Percentiles rank a stretch among this genome's conserved stretches.
Conservation (phyloP, 2,113 vertebrate species). For the Turnix velox region DNA sequence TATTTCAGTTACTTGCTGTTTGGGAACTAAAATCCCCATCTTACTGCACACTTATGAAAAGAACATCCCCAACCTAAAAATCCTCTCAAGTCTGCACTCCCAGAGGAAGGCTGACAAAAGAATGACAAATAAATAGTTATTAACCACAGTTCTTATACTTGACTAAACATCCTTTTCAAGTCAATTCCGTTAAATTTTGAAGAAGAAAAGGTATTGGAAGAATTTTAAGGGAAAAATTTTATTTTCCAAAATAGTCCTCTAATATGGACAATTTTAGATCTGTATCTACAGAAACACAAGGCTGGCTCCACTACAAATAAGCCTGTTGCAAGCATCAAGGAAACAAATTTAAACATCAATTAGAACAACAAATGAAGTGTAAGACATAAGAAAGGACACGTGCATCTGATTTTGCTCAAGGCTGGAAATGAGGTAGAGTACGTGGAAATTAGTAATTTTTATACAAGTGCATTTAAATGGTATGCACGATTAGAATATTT, state of each 20-base stretch:
- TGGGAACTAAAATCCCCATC: neutral
- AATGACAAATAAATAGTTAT: neutral
- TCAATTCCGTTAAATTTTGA: accelerated
- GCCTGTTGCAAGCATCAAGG: neutral
- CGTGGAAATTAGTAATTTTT: neutral
- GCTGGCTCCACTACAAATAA: neutral
- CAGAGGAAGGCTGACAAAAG: neutral
- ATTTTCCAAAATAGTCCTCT: neutral
- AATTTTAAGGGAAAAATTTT: neutral
- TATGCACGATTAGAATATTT: neutral
- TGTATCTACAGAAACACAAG: neutral
- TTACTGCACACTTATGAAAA: neutral
- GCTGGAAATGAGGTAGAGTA: neutral
- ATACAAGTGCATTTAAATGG: neutral
- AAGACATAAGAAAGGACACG: neutral
- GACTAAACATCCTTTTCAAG: neutral
- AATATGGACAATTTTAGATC: neutral
- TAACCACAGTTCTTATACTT: neutral
- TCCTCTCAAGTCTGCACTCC: neutral
- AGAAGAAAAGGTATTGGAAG: neutral
- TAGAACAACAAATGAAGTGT: neutral
- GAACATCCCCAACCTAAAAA: neutral
- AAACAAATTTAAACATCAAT: neutral
- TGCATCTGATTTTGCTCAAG: neutral
- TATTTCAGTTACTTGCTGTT: neutral